phyloP scores from a whole-genome alignment of 2,113 vertebrate genomes.

The Scatophagus argus region DNA sequence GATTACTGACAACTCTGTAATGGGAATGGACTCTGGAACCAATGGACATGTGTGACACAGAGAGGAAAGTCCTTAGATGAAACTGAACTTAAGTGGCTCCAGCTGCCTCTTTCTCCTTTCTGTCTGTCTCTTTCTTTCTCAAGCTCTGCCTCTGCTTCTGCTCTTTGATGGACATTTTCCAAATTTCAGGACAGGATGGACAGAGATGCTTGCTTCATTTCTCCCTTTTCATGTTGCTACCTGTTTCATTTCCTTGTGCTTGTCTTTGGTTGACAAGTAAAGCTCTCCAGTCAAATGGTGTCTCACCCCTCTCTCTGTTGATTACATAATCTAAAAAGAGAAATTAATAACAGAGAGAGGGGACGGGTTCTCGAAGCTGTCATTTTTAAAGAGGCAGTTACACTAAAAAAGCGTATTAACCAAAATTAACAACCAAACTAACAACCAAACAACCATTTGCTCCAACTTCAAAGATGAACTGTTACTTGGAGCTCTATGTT shows the following conservation, averaged over 20 bases:
- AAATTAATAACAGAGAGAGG: conserved; percentile 76
- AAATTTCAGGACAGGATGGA: conserved; percentile 83
- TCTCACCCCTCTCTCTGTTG: conserved; percentile 78
- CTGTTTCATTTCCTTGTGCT: conserved; percentile 81
- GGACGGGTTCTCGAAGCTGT: conserved; percentile 80
- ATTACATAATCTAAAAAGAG: conserved; percentile 76
- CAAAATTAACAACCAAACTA: conserved; percentile 90
- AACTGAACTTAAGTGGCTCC: conserved; percentile 83
- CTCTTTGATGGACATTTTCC: conserved; percentile 82
- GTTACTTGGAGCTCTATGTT: conserved; percentile 86
- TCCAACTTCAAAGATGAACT: conserved; percentile 88
- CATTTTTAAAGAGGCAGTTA: conserved; percentile 85
- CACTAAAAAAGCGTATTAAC: conserved; percentile 86
- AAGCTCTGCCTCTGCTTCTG: conserved; percentile 81
- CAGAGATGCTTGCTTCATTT: conserved; percentile 79
- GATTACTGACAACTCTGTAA: conserved; percentile 81
- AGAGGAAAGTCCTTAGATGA: conserved; percentile 78
- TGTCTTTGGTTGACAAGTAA: conserved; percentile 77
- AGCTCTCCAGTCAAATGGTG: conserved; percentile 78
- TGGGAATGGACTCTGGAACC: conserved; percentile 84
- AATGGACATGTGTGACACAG: conserved; percentile 80
- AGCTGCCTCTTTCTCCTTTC: conserved; percentile 79
- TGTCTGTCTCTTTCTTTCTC: conserved; percentile 76
- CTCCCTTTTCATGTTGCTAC: conserved; percentile 81
- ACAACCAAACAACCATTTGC: conserved; percentile 87